Evolutionary conservation across 1,140 invertebrate species (phyloP).

Genomic region (Drosophila eugracilis): DNA sequence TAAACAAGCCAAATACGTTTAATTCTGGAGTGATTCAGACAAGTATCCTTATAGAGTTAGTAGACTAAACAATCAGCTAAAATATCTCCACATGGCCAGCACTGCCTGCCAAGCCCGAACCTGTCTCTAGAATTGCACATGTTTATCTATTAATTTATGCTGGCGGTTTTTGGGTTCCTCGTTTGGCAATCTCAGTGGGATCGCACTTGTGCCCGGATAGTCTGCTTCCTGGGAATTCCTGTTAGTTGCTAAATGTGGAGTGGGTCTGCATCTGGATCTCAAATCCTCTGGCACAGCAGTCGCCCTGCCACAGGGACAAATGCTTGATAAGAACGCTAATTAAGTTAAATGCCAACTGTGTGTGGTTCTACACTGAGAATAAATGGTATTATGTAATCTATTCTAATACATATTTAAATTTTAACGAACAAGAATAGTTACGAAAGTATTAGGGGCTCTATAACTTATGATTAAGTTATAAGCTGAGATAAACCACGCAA

Average conservation of each 20-base stretch:
- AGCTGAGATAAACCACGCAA: not conserved
- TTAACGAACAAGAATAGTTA: too few species aligned
- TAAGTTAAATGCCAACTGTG: conserved; percentile 69
- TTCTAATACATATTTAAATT: too few species aligned
- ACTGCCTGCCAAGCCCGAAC: conserved; percentile 16
- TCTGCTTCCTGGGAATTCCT: conserved; percentile 34
- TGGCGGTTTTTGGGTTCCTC: conserved; percentile 63
- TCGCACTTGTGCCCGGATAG: conserved; percentile 55
- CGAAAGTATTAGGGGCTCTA: too few species aligned
- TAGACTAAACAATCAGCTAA: too few species aligned
- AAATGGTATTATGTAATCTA: not conserved
- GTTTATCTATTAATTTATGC: conserved; percentile 82
- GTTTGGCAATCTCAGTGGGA: conserved; percentile 53
- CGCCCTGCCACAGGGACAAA: conserved; percentile 48
- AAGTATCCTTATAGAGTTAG: too few species aligned
- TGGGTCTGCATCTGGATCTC: conserved; percentile 33
- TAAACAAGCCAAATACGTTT: too few species aligned
- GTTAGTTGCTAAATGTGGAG: conserved; percentile 2
- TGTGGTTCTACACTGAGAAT: conserved; percentile 36
- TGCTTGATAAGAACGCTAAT: conserved; percentile 69
- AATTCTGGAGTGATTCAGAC: too few species aligned
- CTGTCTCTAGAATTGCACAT: conserved; percentile 56
- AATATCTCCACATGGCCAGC: conserved; percentile 2
- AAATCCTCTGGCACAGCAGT: conserved; percentile 55
- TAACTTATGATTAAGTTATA: not conserved